phyloP scores from a whole-genome alignment of 2,888 invertebrate genomes.

The Molorchus minor region DNA sequence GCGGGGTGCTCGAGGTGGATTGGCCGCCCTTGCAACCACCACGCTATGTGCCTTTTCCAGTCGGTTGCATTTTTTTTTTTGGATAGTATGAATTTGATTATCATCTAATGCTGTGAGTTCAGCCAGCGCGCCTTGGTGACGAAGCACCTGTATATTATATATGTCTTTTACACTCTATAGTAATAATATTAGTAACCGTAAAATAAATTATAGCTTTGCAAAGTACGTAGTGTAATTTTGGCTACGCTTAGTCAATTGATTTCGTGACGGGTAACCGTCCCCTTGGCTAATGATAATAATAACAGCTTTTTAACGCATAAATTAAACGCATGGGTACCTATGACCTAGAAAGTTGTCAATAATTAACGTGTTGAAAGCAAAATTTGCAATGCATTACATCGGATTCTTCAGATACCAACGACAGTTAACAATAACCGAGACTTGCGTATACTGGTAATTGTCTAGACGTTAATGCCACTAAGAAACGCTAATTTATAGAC shows the following conservation, averaged over 20 bases:
- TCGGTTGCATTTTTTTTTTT: slow-evolving; percentile 23
- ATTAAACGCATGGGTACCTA: too few relatives aligned
- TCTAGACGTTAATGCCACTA: slow-evolving; percentile 14
- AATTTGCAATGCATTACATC: background rate
- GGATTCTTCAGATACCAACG: background rate
- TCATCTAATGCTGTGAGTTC: slow-evolving; percentile 4
- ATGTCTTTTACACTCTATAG: too few relatives aligned
- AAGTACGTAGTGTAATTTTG: too few relatives aligned
- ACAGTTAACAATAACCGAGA: background rate
- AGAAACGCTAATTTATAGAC: slow-evolving; percentile 25
- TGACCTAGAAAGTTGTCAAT: too few relatives aligned
- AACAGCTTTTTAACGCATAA: too few relatives aligned
- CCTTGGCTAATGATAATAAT: too few relatives aligned
- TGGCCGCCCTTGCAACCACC: slow-evolving; percentile 14
- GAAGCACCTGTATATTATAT: too few relatives aligned
- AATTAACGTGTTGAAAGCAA: background rate
- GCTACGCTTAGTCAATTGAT: too few relatives aligned
- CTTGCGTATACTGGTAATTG: slow-evolving; percentile 19
- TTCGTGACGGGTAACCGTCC: too few relatives aligned
- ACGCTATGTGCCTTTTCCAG: slow-evolving; percentile 17
- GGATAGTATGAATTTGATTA: slow-evolving; percentile 20
- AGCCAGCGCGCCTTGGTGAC: too few relatives aligned
- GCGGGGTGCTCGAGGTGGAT: slow-evolving; percentile 9
- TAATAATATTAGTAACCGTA: too few relatives aligned
- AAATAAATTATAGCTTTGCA: too few relatives aligned